Conservation (phyloP, 1,140 invertebrate species). For the Gerris buenoi region DNA sequence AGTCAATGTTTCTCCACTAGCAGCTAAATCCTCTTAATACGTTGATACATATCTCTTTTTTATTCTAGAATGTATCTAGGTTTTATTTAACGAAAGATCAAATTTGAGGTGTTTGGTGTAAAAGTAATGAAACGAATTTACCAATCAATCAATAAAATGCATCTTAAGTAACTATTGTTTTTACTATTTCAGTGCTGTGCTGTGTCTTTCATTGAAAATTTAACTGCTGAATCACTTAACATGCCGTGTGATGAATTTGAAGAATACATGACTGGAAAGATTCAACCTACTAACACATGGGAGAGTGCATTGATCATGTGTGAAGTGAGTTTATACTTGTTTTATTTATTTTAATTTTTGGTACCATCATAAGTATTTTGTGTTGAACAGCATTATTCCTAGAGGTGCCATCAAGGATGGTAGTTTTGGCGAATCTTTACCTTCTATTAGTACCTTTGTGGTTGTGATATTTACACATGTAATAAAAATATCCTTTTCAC, state of each 20-base stretch:
- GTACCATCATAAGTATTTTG: neutral
- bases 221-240: constrained; percentile 84
- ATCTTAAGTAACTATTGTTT: too few relatives aligned
- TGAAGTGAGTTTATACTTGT: constrained; percentile 35
- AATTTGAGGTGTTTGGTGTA: too few relatives aligned
- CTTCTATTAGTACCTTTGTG: too few relatives aligned
- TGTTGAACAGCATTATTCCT: neutral
- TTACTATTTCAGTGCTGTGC: constrained; percentile 82
- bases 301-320: constrained; percentile 58
- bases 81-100: too few relatives aligned
- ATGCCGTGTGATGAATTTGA: constrained; percentile 87
- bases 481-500: neutral
- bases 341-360: neutral
- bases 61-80: too few relatives aligned
- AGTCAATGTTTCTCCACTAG: too few relatives aligned
- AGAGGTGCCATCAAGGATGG: neutral
- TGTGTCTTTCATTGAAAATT: constrained; percentile 91
- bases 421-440: neutral
- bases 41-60: too few relatives aligned
- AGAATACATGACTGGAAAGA: constrained; percentile 84
- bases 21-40: too few relatives aligned
- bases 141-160: too few relatives aligned
- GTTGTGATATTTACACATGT: neutral
- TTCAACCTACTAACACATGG: constrained; percentile 55
- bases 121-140: too few relatives aligned